Base-by-base conservation (phyloP, 2,797 vertebrate species). In the Cheirogaleus major region DNA sequence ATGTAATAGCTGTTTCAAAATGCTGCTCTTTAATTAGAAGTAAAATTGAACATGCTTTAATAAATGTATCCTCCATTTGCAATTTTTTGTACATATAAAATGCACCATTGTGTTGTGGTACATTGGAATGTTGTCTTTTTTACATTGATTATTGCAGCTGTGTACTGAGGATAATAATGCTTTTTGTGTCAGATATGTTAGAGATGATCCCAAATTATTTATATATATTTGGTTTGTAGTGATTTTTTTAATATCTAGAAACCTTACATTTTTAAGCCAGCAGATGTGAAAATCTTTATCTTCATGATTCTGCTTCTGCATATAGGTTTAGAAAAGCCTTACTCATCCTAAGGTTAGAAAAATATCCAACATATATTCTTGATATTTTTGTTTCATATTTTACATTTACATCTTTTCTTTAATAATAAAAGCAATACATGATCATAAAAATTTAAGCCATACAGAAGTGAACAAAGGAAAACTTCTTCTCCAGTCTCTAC, bases 381-480 rank as follows among this genome's bases (percentile, higher is more conserved):
- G 72, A 76, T 88, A 0, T 20, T 50, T 79, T 69, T 80, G 73
- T 38, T 90, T 88, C 27, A 55, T 73, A 52, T 17, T 59, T n/a
- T 50, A 38, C 7, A 93, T 72, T 63, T 80, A 59, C 38, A 45
- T 90, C 4, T 32, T 90, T 96, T 88, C n/a, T 94, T 79, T 83
- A 79, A 75, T 80, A 83, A 76, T 76, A 79, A 94, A 91, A 76
- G 18, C 32, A 92, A 38, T 18, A 69, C 23, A 80, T 32, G 17
- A 72, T 52, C 43, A 78, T 81, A 89, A 84, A 95, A 96, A 27
- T 80, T 87, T 70, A 95, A 73, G 63, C 45, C 41, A 69, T 38
- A 50, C 4, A 84, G 18, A 95, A 38, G 4, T 67, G 14, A 81
- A 87, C 14, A 67, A 79, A 84, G 13, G 23, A 75, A 87, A 84